phyloP scores from a whole-genome alignment of 2,113 vertebrate genomes.

The Cyprinodon variegatus region DNA sequence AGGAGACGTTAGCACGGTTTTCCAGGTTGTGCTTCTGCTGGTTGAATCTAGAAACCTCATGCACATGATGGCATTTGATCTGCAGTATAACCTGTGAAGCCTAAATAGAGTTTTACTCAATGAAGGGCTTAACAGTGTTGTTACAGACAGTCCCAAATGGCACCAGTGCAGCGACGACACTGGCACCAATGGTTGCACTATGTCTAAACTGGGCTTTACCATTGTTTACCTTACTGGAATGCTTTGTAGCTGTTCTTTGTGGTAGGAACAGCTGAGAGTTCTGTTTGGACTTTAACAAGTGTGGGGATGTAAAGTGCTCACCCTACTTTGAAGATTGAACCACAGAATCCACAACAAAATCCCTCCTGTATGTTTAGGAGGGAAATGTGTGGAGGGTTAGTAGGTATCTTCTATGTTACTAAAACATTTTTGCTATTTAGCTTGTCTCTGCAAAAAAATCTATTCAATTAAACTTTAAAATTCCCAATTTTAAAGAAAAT shows the following conservation, averaged over 20 bases:
- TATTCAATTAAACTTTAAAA: not conserved
- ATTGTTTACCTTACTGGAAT: constrained; percentile 71
- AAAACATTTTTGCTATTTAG: not conserved
- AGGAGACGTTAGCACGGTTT: not conserved
- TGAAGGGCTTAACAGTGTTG: constrained; percentile 17
- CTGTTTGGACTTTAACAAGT: constrained; percentile 57
- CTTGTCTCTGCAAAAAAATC: not conserved
- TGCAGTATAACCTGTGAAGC: constrained; percentile 20
- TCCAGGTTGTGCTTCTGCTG: not conserved
- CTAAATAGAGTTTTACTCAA: constrained; percentile 34
- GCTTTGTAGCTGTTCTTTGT: constrained; percentile 36
- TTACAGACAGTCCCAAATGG: constrained; percentile 41
- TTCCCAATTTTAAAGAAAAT: not conserved
- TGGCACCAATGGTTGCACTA: constrained; percentile 47
- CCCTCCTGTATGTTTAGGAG: constrained; percentile 43
- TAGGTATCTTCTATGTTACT: constrained; percentile 6
- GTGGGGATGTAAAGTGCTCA: constrained; percentile 50
- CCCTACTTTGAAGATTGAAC: constrained; percentile 55
- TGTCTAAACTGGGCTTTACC: constrained; percentile 55
- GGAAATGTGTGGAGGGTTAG: constrained; percentile 29
- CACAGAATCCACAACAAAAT: constrained; percentile 24
- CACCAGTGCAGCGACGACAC: constrained; percentile 30
- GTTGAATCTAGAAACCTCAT: constrained; percentile 1
- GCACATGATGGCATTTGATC: constrained; percentile 28
- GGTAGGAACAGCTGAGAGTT: constrained; percentile 67